Base-by-base conservation (phyloP, 2,888 invertebrate genomes). In the Tinea pellionella region DNA sequence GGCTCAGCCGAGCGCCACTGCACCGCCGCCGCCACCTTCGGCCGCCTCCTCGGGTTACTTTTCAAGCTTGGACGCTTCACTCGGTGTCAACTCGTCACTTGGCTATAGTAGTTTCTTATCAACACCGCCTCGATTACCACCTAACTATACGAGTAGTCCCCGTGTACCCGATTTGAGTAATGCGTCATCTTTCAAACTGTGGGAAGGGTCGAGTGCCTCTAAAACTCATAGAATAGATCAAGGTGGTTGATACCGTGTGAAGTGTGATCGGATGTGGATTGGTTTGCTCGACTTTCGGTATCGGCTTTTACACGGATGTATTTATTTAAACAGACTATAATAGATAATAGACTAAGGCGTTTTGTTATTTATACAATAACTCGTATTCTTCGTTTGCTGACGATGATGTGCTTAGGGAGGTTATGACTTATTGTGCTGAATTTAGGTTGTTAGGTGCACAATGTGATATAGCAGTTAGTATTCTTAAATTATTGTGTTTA, bases 1-100 rank as follows among this genome's bases (percentile, higher is more conserved):
- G 30, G 82, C 71, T 3, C 85, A 76, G 67, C 80, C 77, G 65
- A 75, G 78, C 51, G 77, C 80, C 62, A 78, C 81, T 60, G 37
- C 60, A 0, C 55, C 51, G 7, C 77, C 82, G 51, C 77, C 78
- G 61, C 80, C 80, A 61, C 83, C 81, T 7, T 86, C 87, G 65
- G 81, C 86, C 62, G 78, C 88, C 70, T 88, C 88, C 69, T 88
- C 87, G 63, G 88, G 88, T 63, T 88, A 88, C 74, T 88, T 82
- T 74, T 88, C 88, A 64, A 80, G 84, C 58, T 70, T 88, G 68
- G 88, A 88, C 68, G 68, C 83, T 64, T 86, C 86, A 62, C 75
- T 86, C 61, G 85, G 87, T 65, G 79, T 85, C 77, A 85, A 86
- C 75, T 86, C 87, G 65, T 85, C 86, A 12, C 63, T 87, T 61